Conservation (phyloP, 1,140 invertebrate species). For the Lysiphlebus fabarum region DNA sequence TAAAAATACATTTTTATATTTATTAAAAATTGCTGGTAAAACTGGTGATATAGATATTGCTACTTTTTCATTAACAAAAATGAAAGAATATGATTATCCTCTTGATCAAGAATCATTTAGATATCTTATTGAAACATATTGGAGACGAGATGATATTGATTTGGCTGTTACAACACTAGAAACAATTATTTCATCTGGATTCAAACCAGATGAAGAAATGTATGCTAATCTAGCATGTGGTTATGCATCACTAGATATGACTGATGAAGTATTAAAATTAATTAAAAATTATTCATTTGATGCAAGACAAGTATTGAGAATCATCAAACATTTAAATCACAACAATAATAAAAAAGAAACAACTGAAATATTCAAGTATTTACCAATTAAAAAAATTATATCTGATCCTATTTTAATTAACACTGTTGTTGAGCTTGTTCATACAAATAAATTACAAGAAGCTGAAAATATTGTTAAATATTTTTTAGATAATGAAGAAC, state of each 20-base stretch:
- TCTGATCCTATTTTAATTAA: no score
- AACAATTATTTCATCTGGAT: conserved; percentile 54
- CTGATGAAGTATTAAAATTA: conserved; percentile 43
- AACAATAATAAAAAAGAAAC: conserved; percentile 39
- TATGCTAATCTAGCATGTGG: conserved; percentile 51
- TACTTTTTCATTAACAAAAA: conserved; percentile 10
- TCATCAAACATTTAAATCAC: conserved; percentile 50
- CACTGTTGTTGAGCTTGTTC: no score
- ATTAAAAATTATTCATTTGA: conserved; percentile 32
- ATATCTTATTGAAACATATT: conserved; percentile 20
- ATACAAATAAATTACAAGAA: no score
- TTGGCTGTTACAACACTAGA: conserved; percentile 52
- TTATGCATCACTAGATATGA: conserved; percentile 53
- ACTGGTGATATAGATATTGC: conserved; percentile 1
- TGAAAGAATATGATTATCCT: conserved; percentile 14
- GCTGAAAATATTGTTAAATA: no score
- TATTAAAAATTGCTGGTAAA: conserved; percentile 23
- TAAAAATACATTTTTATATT: conserved; percentile 25
- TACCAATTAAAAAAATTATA: no score
- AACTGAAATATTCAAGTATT: conserved; percentile 40
- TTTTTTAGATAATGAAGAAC: no score
- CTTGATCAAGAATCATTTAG: conserved; percentile 14
- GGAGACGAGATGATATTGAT: conserved; percentile 37
- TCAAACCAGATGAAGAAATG: conserved; percentile 53
- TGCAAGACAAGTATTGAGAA: conserved; percentile 52